These are phyloP conservation scores for Heliothis subflexa DNA, from an alignment of 1,140 invertebrate genomes.

Conservation along the genomic window DNA sequence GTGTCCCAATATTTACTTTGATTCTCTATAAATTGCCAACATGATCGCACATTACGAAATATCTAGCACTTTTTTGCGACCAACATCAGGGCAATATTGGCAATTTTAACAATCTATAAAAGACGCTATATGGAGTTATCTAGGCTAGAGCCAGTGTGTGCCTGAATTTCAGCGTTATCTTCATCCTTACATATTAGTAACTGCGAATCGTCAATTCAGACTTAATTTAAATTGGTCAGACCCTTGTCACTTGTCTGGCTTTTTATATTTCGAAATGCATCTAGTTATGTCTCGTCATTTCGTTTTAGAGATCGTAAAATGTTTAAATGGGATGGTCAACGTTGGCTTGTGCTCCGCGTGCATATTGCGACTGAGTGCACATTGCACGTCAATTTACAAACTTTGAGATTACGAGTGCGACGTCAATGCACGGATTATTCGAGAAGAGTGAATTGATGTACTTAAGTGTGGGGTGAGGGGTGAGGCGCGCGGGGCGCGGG, in stretches of 20 bases:
- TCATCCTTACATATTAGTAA: not conserved
- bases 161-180: too few relatives aligned
- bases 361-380: slow-evolving; percentile 58
- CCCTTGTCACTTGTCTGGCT: slow-evolving; percentile 16
- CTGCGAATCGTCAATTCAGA: not conserved
- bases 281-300: slow-evolving; percentile 15
- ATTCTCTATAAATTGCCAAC: too few relatives aligned
- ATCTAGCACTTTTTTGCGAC: too few relatives aligned
- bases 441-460: slow-evolving; percentile 72
- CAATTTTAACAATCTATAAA: too few relatives aligned
- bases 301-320: slow-evolving; percentile 44
- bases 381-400: slow-evolving; percentile 56
- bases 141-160: too few relatives aligned
- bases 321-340: slow-evolving; percentile 40
- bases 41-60: too few relatives aligned
- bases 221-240: not conserved
- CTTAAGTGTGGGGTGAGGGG: slow-evolving; percentile 49
- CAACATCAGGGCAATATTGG: too few relatives aligned
- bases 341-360: slow-evolving; percentile 26
- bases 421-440: slow-evolving; percentile 81
- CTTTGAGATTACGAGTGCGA: slow-evolving; percentile 67
- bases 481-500: slow-evolving; percentile 48
- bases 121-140: too few relatives aligned
- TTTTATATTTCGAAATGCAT: slow-evolving; percentile 38
- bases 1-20: too few relatives aligned